Conservation (phyloP, 2,888 invertebrate species). For the Anoplius nigerrimus region DNA sequence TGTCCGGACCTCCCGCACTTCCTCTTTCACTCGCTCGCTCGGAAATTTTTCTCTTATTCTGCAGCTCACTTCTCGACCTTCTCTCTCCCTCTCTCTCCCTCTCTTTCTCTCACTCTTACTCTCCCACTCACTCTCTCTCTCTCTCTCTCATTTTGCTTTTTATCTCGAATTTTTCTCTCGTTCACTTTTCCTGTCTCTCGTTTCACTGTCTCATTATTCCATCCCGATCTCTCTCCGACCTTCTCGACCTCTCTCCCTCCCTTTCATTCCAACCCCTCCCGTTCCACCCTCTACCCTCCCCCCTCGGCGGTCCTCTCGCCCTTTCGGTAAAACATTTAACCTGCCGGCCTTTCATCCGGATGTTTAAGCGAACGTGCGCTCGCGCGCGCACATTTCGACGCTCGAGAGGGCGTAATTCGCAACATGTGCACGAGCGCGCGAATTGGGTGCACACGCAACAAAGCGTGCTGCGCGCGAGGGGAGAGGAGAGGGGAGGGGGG, state of each 20-base stretch:
- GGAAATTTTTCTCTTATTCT: neutral
- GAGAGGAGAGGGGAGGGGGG: conserved; percentile 13
- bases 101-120: neutral
- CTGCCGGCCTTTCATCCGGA: conserved; percentile 45
- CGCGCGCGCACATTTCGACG: conserved; percentile 35
- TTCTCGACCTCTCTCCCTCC: conserved; percentile 4
- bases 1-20: neutral
- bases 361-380: conserved; percentile 45
- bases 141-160: neutral
- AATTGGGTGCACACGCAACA: neutral
- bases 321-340: conserved; percentile 15
- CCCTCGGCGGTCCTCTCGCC: neutral
- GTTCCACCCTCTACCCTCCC: neutral
- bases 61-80: neutral
- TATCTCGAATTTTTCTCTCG: neutral
- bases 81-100: conserved; percentile 1
- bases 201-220: neutral
- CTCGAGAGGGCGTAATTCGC: conserved; percentile 34
- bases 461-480: neutral
- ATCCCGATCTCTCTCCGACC: neutral
- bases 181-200: neutral
- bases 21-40: neutral
- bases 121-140: neutral
- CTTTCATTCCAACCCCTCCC: neutral
- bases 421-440: conserved; percentile 3